phyloP scores from a whole-genome alignment of 2,888 invertebrate species.

The Pemphredon lugubris region DNA sequence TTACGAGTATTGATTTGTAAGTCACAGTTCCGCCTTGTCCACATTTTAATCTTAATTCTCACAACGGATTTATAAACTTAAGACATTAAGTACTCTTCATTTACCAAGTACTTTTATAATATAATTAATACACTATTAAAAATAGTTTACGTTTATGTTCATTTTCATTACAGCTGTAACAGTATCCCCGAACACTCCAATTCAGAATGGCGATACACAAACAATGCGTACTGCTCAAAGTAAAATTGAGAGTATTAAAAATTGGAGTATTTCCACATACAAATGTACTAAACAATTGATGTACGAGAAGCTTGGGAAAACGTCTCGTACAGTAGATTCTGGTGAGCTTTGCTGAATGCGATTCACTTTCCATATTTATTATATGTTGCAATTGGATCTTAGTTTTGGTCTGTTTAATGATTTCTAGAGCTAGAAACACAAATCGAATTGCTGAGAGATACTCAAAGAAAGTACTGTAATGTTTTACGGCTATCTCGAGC shows the following conservation, averaged over 20 bases:
- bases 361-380: background rate
- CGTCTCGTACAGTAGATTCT: slow-evolving; percentile 93
- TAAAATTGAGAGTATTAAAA: slow-evolving; percentile 95
- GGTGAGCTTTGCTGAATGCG: slow-evolving; percentile 81
- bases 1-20: no score
- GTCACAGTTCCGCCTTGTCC: no score
- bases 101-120: no score
- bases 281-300: slow-evolving; percentile 98
- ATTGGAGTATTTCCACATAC: slow-evolving; percentile 99
- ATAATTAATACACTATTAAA: no score
- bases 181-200: slow-evolving; percentile 82
- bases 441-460: slow-evolving; percentile 95
- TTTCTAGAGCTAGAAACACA: slow-evolving; percentile 93
- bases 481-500: slow-evolving; percentile 93
- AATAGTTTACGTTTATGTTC: no score
- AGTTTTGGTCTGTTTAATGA: slow-evolving; percentile 17
- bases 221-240: slow-evolving; percentile 87
- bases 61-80: no score
- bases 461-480: slow-evolving; percentile 94
- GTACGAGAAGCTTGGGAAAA: slow-evolving; percentile 97
- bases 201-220: slow-evolving; percentile 86
- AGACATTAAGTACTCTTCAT: no score
- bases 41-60: no score
- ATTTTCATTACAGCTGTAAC: slow-evolving; percentile 62
- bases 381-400: slow-evolving; percentile 1